These are phyloP conservation scores for Bibio marci DNA, from an alignment of 2,888 invertebrate genomes.

Conservation along the genomic window DNA sequence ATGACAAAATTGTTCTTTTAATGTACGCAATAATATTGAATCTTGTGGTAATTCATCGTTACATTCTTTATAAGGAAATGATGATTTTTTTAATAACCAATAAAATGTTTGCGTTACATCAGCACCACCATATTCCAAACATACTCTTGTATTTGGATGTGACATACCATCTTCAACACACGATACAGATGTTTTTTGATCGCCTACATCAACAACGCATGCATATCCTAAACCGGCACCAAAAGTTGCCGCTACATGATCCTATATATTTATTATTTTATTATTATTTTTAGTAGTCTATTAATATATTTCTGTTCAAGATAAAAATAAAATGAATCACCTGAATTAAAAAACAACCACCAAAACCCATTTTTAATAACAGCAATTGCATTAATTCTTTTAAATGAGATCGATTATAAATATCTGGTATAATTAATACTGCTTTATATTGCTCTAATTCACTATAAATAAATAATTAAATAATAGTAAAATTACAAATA, in stretches of 20 bases:
- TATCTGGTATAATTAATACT: constrained; percentile 76
- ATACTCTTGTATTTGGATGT: constrained; percentile 64
- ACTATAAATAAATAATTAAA: constrained; percentile 17
- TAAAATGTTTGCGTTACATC: constrained; percentile 82
- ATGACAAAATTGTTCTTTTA: constrained; percentile 84
- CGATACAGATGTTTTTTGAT: constrained; percentile 87
- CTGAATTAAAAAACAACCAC: constrained; percentile 40
- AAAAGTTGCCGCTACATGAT: constrained; percentile 73
- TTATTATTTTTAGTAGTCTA: no score
- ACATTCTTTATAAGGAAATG: constrained; percentile 77
- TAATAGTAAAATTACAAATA: neutral
- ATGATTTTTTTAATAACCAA: constrained; percentile 75
- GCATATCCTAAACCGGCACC: constrained; percentile 72
- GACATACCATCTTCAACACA: constrained; percentile 96
- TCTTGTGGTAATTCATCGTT: constrained; percentile 51
- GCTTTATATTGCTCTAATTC: constrained; percentile 66
- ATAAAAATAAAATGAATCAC: constrained; percentile 11
- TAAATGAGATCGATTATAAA: constrained; percentile 70
- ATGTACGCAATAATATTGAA: constrained; percentile 57
- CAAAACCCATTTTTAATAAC: constrained; percentile 67
- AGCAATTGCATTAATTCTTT: constrained; percentile 70
- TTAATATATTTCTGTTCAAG: no score
- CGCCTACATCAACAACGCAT: constrained; percentile 89
- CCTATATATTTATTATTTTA: constrained; percentile 29
- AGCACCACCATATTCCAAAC: constrained; percentile 64